A percentile compares a stretch with the other conserved stretches of the same genome.
These are phyloP conservation scores for Penaeus monodon DNA, from an alignment of 2,888 invertebrate genomes.

Conservation along the genomic window DNA sequence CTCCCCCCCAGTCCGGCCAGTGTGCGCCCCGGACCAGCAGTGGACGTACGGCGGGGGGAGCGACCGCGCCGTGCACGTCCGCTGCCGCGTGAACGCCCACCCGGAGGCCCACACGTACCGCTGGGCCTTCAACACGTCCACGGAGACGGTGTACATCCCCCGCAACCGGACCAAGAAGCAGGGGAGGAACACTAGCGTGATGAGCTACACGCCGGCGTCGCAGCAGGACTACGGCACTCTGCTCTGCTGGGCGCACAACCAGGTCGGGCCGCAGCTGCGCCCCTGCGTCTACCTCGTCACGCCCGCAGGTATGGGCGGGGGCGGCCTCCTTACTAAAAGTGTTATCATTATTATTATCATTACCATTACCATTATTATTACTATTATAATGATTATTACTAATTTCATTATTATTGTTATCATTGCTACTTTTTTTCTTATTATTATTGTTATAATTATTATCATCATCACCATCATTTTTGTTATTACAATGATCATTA, in stretches of 20 bases:
- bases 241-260: slow-evolving; percentile 88
- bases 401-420: no score
- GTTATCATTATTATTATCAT: no score
- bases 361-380: no score
- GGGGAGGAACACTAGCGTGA: slow-evolving; percentile 77
- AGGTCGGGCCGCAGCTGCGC: slow-evolving; percentile 84
- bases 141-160: slow-evolving; percentile 66
- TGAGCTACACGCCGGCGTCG: slow-evolving; percentile 87
- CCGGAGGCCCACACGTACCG: slow-evolving; percentile 82
- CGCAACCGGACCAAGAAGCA: slow-evolving; percentile 74
- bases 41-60: slow-evolving; percentile 81
- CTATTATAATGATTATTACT: no score
- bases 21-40: slow-evolving; percentile 79
- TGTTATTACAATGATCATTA: no score
- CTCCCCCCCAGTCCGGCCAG: slow-evolving; percentile 76
- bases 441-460: no score
- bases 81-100: slow-evolving; percentile 82
- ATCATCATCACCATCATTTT: no score
- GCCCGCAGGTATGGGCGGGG: slow-evolving; percentile 72
- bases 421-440: no score
- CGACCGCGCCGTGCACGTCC: slow-evolving; percentile 78
- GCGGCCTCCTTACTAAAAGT: background rate
- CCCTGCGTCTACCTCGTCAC: slow-evolving; percentile 89
- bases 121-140: slow-evolving; percentile 85
- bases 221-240: slow-evolving; percentile 92